Evolutionary conservation across 2,888 invertebrate genomes (phyloP).

Genomic region (Pedicia rivosa): DNA sequence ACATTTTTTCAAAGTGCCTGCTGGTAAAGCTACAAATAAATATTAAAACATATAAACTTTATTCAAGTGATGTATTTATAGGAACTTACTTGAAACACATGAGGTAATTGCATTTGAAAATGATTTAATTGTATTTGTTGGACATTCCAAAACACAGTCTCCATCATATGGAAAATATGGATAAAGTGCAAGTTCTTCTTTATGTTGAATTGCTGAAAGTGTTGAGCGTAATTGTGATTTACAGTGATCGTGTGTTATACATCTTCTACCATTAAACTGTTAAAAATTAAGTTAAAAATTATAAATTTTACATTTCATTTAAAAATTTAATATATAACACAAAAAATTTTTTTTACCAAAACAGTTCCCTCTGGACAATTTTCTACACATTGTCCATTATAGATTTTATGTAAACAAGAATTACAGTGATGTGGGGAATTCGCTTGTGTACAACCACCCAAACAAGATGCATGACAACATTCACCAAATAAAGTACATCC

Average conservation of each 20-base stretch:
- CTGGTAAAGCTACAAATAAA: too few species aligned
- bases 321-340: too few species aligned
- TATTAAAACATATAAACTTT: too few species aligned
- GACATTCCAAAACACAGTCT: background rate
- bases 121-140: too few species aligned
- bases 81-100: too few species aligned
- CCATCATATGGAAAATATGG: constrained; percentile 3
- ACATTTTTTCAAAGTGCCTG: too few species aligned
- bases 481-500: constrained; percentile 34
- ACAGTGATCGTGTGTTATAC: constrained; percentile 58
- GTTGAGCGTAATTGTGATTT: constrained; percentile 17
- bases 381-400: constrained; percentile 37
- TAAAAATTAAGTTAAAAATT: too few species aligned
- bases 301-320: too few species aligned
- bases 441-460: constrained; percentile 63
- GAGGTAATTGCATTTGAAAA: too few species aligned
- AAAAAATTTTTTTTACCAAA: background rate
- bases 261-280: constrained; percentile 55
- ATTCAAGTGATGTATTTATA: too few species aligned
- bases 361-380: constrained; percentile 43
- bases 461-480: constrained; percentile 70
- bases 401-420: constrained; percentile 4
- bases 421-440: constrained; percentile 18
- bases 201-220: too few species aligned
- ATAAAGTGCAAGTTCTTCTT: background rate